Evolutionary conservation across 2,797 vertebrate species (phyloP).

Genomic region (Gymnothorax reevesii): DNA sequence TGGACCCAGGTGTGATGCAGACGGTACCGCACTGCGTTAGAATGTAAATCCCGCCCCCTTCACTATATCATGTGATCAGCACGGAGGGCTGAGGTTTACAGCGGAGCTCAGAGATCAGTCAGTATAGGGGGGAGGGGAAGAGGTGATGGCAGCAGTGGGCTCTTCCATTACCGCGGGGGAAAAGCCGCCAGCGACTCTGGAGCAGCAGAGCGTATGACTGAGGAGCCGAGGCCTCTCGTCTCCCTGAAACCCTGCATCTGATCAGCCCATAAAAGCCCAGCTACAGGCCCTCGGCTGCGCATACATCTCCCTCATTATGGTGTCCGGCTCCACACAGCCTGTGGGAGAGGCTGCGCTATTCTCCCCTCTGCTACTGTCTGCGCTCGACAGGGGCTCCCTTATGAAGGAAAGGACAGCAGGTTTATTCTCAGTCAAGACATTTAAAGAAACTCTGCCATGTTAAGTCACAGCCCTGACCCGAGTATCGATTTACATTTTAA

Average conservation of each 20-base stretch:
- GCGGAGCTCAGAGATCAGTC: neutral
- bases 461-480: neutral
- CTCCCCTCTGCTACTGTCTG: constrained; percentile 36
- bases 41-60: no score
- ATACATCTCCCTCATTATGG: constrained; percentile 68
- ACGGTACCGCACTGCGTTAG: no score
- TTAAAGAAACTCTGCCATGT: constrained; percentile 43
- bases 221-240: constrained; percentile 25
- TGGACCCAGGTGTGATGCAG: no score
- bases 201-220: neutral
- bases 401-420: constrained; percentile 36
- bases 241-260: constrained; percentile 43
- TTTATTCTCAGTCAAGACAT: constrained; percentile 53
- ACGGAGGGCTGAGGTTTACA: neutral
- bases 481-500: neutral
- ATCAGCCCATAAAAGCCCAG: constrained; percentile 50
- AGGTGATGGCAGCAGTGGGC: neutral
- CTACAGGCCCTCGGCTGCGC: constrained; percentile 56
- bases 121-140: neutral
- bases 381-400: constrained; percentile 37
- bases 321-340: constrained; percentile 52
- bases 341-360: constrained; percentile 57
- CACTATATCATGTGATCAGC: neutral
- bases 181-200: neutral
- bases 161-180: neutral